Evolutionary conservation across 1,140 invertebrate genomes (phyloP).

Genomic region (Scaptomyza graminum): DNA sequence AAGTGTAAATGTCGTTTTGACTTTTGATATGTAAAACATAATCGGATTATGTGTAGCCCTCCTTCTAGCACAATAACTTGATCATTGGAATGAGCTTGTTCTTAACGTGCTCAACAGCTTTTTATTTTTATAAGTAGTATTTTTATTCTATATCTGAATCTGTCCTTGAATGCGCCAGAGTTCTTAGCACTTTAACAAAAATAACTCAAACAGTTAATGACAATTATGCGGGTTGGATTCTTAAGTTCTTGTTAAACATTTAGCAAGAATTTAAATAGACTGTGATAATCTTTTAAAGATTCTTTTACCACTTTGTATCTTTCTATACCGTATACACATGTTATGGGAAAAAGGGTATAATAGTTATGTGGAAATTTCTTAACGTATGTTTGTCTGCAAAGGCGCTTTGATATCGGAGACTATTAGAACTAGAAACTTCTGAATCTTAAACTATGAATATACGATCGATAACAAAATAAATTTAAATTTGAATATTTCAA

Average conservation of each 20-base stretch:
- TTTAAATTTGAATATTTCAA: too few relatives aligned
- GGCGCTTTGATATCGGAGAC: too few relatives aligned
- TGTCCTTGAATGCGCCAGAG: constrained; percentile 18
- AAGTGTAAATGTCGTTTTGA: constrained; percentile 32
- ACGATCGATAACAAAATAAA: too few relatives aligned
- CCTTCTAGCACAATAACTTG: constrained; percentile 5
- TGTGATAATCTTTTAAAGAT: neutral
- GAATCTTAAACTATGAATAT: too few relatives aligned
- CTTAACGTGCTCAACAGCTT: neutral
- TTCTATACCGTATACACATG: neutral
- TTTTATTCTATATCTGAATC: neutral
- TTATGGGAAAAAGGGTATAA: too few relatives aligned
- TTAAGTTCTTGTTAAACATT: neutral
- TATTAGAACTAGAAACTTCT: too few relatives aligned
- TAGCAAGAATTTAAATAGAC: neutral
- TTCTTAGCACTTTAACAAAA: constrained; percentile 21
- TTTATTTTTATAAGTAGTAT: constrained; percentile 4
- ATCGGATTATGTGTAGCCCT: constrained; percentile 13
- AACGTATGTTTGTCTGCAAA: too few relatives aligned
- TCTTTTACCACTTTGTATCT: neutral
- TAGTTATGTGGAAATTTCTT: too few relatives aligned
- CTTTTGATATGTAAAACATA: constrained; percentile 42
- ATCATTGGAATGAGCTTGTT: constrained; percentile 23
- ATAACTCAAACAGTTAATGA: neutral
- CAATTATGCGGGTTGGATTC: too few relatives aligned